Evolutionary conservation across 2,797 vertebrate genomes (phyloP), one percentile per base, ranked within the genome.

Genomic region (Merluccius polli): DNA sequence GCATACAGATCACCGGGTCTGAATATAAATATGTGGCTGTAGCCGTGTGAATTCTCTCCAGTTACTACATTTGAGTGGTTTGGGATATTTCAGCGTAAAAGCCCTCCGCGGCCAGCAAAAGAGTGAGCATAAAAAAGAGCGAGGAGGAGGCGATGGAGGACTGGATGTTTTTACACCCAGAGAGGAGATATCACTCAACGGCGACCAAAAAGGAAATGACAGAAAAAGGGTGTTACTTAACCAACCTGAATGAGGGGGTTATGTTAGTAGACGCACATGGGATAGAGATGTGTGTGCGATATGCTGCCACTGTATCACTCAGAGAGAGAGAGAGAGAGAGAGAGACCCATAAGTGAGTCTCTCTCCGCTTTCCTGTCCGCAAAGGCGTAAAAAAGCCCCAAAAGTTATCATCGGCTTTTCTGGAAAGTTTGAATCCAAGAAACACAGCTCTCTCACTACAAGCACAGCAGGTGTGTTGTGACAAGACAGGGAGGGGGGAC

Each of bases 281-380:
- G 27, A 21, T 6, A 52, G 44, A 21, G 44, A 21, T 52, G 44
- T 52, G 44, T 35, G 33, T 52, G 44, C 21, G n/a, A 24, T 0
- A 67, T 2, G 24, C n/a, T 16, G 80, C 73, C 79, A 85, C 79
- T 85, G 83, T 84, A 87, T 89, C 82, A 76, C 75, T 78, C 85
- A 74, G 24, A 31, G 68, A 77, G 48, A 1, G 11, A 70, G 27
- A 78, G 73, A 81, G 77, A 33, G 72, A 63, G 36, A 38, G 36
- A 38, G 36, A 38, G 36, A 38, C n/a, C n/a, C n/a, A n/a, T n/a
- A n/a, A 38, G 35, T 1, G 35, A 36, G 35, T 1, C 35, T 36
- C n/a, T n/a, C n/a, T n/a, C n/a, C n/a, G n/a, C n/a, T n/a, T n/a
- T n/a, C n/a, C n/a, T n/a, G n/a, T n/a, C n/a, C n/a, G n/a, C n/a